Conservation (phyloP, 2,797 vertebrate species). For the Setipinna tenuifilis region DNA sequence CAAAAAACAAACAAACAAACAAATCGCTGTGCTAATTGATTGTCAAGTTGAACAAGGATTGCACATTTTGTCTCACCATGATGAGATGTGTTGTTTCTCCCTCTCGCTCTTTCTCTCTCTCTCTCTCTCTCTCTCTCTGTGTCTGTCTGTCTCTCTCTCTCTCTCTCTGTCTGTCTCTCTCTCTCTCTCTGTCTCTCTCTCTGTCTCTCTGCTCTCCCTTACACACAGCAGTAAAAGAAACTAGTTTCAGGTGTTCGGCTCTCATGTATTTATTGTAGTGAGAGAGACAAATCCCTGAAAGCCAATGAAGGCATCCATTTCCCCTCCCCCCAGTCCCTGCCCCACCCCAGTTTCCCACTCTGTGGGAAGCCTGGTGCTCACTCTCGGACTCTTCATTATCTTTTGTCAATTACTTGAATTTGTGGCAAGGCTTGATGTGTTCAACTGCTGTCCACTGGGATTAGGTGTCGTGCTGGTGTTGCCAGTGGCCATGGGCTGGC, state of each 20-base stretch:
- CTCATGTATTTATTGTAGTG: neutral
- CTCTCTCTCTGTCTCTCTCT: neutral
- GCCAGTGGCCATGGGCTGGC: constrained; percentile 74
- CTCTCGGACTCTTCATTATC: constrained; percentile 64
- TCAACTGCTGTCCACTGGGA: constrained; percentile 75
- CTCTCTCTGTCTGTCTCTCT: no score
- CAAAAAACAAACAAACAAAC: no score
- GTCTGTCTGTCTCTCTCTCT: neutral
- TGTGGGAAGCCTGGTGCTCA: constrained; percentile 21
- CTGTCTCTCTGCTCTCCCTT: neutral
- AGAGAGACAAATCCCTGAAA: neutral
- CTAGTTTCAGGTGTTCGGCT: neutral
- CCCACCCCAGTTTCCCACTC: neutral
- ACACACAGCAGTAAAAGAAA: neutral
- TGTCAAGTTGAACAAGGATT: no score
- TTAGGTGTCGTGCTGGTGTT: constrained; percentile 77
- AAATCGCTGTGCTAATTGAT: no score
- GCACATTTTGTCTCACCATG: no score
- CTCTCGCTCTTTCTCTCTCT: neutral
- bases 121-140: neutral
- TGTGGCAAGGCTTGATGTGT: constrained; percentile 76
- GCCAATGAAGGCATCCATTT: neutral
- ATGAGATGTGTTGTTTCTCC: neutral
- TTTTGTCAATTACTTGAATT: constrained; percentile 83
- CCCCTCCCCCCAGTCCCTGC: neutral